Evolutionary conservation across 2,113 vertebrate genomes (phyloP).

Genomic region (Pluvianellus socialis): DNA sequence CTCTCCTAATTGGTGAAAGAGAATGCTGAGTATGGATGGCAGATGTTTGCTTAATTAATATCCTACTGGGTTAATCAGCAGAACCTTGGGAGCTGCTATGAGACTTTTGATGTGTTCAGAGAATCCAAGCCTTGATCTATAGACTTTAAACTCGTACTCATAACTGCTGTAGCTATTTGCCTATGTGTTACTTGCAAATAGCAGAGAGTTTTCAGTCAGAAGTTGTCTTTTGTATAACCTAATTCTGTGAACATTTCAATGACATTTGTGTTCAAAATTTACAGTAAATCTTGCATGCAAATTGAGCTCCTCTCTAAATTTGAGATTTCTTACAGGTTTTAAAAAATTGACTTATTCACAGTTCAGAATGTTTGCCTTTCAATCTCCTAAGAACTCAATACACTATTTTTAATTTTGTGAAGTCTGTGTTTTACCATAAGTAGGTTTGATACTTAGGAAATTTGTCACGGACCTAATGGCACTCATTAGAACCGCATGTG

Average conservation of each 20-base stretch:
- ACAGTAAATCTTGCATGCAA: constrained; percentile 10
- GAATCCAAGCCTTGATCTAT: constrained; percentile 67
- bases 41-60: constrained; percentile 79
- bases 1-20: constrained; percentile 72
- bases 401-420: constrained; percentile 61
- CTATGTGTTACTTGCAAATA: constrained; percentile 41
- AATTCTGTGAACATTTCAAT: constrained; percentile 41
- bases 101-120: constrained; percentile 73
- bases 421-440: constrained; percentile 45
- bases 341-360: constrained; percentile 53
- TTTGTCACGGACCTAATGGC: constrained; percentile 44
- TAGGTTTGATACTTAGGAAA: constrained; percentile 34
- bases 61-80: constrained; percentile 78
- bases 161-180: constrained; percentile 21
- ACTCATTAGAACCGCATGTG: constrained; percentile 40
- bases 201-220: constrained; percentile 34
- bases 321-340: constrained; percentile 48
- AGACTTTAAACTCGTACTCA: constrained; percentile 38
- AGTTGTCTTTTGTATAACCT: constrained; percentile 46
- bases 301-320: constrained; percentile 19
- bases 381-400: constrained; percentile 44
- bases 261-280: constrained; percentile 46
- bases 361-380: constrained; percentile 58
- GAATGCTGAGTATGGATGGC: constrained; percentile 74
- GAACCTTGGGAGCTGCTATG: constrained; percentile 67